Evolutionary conservation across 1,140 invertebrate species (phyloP).

Genomic region (Brachionus calyciflorus): DNA sequence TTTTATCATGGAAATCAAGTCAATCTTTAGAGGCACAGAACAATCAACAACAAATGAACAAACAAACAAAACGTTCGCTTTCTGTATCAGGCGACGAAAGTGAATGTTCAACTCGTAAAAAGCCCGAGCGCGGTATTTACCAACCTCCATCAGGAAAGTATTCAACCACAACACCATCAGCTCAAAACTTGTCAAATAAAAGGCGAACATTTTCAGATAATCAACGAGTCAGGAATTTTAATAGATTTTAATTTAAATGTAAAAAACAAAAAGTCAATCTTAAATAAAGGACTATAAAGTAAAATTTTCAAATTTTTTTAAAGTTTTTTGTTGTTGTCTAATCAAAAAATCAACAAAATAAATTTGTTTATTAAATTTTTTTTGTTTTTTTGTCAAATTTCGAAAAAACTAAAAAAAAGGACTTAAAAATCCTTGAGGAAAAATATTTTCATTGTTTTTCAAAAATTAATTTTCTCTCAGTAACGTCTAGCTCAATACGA

Average conservation of each 20-base stretch:
- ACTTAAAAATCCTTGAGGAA: constrained; percentile 46
- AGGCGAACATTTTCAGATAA: not conserved
- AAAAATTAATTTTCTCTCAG: not conserved
- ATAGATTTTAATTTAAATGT: not conserved
- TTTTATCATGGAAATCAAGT: constrained; percentile 77
- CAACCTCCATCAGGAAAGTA: constrained; percentile 44
- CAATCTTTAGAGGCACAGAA: constrained; percentile 56
- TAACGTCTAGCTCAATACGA: not conserved
- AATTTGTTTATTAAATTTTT: not conserved
- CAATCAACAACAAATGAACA: not conserved
- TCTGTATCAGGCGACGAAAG: not conserved
- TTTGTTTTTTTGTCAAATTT: not conserved
- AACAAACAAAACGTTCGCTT: constrained; percentile 10
- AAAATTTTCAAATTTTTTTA: no score
- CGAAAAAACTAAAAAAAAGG: constrained; percentile 40
- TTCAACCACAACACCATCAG: not conserved
- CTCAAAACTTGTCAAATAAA: not conserved
- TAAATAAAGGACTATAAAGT: no score
- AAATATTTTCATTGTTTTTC: constrained; percentile 32
- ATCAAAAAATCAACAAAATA: not conserved
- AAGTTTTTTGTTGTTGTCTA: no score
- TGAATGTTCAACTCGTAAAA: constrained; percentile 34
- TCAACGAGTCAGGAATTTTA: not conserved
- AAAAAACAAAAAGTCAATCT: not conserved
- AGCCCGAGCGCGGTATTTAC: constrained; percentile 47